Conservation (phyloP, 2,888 invertebrate species). For the Apamea monoglypha region DNA sequence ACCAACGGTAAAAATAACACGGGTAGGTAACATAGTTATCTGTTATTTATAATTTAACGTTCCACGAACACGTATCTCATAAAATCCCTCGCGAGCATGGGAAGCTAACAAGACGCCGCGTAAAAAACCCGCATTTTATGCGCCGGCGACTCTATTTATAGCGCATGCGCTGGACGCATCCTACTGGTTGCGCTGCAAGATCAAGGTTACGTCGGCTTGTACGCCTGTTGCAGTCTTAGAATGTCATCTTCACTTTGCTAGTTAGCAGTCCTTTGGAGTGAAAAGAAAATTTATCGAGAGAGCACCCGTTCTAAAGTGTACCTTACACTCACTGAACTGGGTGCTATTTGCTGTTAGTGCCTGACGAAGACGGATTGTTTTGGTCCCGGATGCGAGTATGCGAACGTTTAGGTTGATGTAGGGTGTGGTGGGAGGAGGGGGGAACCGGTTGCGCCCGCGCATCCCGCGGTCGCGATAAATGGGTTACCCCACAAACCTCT, state of each 20-base stretch:
- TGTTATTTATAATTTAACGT: slow-evolving; percentile 83
- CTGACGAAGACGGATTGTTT: slow-evolving; percentile 71
- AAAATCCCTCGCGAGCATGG: slow-evolving; percentile 82
- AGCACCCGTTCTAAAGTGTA: slow-evolving; percentile 62
- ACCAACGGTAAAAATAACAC: slow-evolving; percentile 73
- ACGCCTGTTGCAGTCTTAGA: slow-evolving; percentile 73
- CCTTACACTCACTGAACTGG: slow-evolving; percentile 66
- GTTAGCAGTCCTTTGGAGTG: slow-evolving; percentile 72
- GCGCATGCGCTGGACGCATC: slow-evolving; percentile 84
- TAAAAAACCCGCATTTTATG: slow-evolving; percentile 85
- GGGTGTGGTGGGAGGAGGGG: slow-evolving; percentile 68
- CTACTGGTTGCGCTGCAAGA: slow-evolving; percentile 87
- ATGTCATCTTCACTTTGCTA: slow-evolving; percentile 82
- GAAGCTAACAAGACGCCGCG: slow-evolving; percentile 81
- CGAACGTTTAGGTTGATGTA: slow-evolving; percentile 72
- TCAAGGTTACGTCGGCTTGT: slow-evolving; percentile 85
- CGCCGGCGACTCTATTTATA: slow-evolving; percentile 86
- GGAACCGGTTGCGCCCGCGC: slow-evolving; percentile 82
- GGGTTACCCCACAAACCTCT: slow-evolving; percentile 90
- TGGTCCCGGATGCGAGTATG: slow-evolving; percentile 85
- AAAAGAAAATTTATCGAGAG: slow-evolving; percentile 71
- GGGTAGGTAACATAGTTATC: slow-evolving; percentile 61
- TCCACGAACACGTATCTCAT: slow-evolving; percentile 76
- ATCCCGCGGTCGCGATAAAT: slow-evolving; percentile 84
- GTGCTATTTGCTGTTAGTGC: slow-evolving; percentile 62